Base-by-base conservation (phyloP, 1,140 invertebrate species). In the Hyles vespertilio region DNA sequence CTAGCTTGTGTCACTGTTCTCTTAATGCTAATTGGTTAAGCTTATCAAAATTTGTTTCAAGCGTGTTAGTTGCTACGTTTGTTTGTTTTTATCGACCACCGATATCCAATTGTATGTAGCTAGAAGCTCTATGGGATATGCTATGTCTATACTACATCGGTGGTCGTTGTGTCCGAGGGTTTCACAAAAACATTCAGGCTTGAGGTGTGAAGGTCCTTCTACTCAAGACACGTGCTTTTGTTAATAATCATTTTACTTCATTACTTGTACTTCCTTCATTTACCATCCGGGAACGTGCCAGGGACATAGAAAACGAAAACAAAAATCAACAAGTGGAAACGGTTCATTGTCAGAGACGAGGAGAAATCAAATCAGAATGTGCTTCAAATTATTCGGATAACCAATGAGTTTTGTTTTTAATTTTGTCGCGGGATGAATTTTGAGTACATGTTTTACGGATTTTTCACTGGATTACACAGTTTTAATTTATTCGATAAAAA, bases 191-290 rank as follows among this genome's bases (percentile, higher is more conserved):
- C 32, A 34, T 51, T 51, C 50, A 51, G 50, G 50, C 50, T 51
- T 51, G 50, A n/a, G 33, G 50, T 50, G 48, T 51, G 12, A 50
- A 12, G 50, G 73, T 83, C 80, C 74, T 64, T 67, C 79, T 87
- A 87, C 69, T 77, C 81, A 87, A 84, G 77, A 81, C 82, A 85
- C 84, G 84, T 87, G 84, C 84, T 72, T 67, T 80, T 71, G 74
- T 73, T 81, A 74, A 85, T 81, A 76, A 84, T 83, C 73, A 81
- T 74, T 84, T 71, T 77, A 85, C 71, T 83, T 69, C 22, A 84
- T 87, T 87, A 87, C 84, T 87, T 87, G 84, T 87, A 87, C 84
- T 87, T 87, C 84, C 84, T 87, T 83, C 62, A 69, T 64, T 63
- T 72, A 78, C 70, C 74, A 66, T 87, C 84, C 84, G 54, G 79